These are phyloP conservation scores for Calephelis nemesis DNA, from an alignment of 1,140 invertebrate species.

Conservation along the genomic window DNA sequence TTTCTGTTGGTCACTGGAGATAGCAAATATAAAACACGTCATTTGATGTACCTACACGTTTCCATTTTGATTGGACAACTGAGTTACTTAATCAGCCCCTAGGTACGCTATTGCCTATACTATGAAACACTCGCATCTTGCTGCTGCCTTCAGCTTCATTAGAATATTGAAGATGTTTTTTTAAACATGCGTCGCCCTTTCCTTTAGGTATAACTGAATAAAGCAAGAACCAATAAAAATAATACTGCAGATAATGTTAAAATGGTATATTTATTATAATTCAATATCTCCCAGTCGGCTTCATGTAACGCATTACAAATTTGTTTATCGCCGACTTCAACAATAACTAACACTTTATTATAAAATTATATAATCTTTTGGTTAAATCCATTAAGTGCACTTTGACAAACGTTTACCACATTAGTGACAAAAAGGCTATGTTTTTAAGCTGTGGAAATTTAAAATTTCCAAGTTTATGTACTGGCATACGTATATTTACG, in stretches of 20 bases:
- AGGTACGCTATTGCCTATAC: too few relatives aligned
- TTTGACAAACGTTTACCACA: conserved; percentile 61
- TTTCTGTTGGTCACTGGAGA: too few relatives aligned
- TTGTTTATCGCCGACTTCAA: conserved; percentile 62
- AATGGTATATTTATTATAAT: conserved; percentile 79
- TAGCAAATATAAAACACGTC: too few relatives aligned
- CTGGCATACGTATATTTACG: conserved; percentile 15
- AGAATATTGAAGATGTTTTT: too few relatives aligned
- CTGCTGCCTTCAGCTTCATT: too few relatives aligned
- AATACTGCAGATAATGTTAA: conserved; percentile 64
- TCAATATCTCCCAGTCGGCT: conserved; percentile 67
- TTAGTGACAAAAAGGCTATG: conserved; percentile 58
- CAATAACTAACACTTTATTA: conserved; percentile 75
- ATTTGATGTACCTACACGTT: too few relatives aligned
- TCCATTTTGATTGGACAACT: too few relatives aligned
- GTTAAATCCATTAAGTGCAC: conserved; percentile 76
- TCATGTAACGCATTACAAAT: conserved; percentile 68
- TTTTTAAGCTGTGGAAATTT: conserved; percentile 62
- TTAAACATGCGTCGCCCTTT: neutral
- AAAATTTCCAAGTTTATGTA: conserved; percentile 48
- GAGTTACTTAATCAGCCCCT: too few relatives aligned
- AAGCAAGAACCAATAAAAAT: neutral
- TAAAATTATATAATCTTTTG: conserved; percentile 79
- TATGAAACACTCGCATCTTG: too few relatives aligned
- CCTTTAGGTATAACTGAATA: too few relatives aligned